Evolutionary conservation across 2,888 invertebrate genomes (phyloP).

Genomic region (Apamea epomidion): DNA sequence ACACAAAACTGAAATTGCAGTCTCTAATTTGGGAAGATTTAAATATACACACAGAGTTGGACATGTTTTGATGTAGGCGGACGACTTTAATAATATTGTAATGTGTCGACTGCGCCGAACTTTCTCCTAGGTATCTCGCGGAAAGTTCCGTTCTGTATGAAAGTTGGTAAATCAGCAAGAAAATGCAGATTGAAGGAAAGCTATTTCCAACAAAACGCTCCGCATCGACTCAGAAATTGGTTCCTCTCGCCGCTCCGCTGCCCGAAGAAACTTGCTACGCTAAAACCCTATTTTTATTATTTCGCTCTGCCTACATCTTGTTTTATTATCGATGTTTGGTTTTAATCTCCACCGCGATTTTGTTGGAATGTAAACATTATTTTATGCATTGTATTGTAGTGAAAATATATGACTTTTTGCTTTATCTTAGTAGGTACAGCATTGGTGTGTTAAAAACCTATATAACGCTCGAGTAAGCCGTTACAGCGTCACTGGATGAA

Average conservation of each 20-base stretch:
- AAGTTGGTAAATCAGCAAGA: slow-evolving; percentile 91
- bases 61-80: slow-evolving; percentile 61
- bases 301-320: slow-evolving; percentile 80
- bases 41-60: slow-evolving; percentile 49
- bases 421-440: slow-evolving; percentile 42
- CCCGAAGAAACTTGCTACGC: slow-evolving; percentile 86
- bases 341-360: slow-evolving; percentile 81
- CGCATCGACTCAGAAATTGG: slow-evolving; percentile 90
- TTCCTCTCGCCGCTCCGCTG: slow-evolving; percentile 87
- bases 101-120: slow-evolving; percentile 79
- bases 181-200: slow-evolving; percentile 91
- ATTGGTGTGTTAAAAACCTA: slow-evolving; percentile 48
- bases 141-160: slow-evolving; percentile 83
- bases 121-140: slow-evolving; percentile 77
- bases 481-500: slow-evolving; percentile 42
- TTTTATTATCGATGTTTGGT: slow-evolving; percentile 82
- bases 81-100: slow-evolving; percentile 81
- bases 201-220: slow-evolving; percentile 90
- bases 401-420: slow-evolving; percentile 35
- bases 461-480: slow-evolving; percentile 39
- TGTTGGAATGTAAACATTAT: slow-evolving; percentile 57
- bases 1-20: slow-evolving; percentile 36
- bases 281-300: slow-evolving; percentile 88
- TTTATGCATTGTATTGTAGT: slow-evolving; percentile 33
- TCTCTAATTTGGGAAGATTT: slow-evolving; percentile 39